Percentiles rank a stretch among this genome's conserved stretches.
Conservation (phyloP, 2,888 invertebrate species). For the Scrobipalpa costella region DNA sequence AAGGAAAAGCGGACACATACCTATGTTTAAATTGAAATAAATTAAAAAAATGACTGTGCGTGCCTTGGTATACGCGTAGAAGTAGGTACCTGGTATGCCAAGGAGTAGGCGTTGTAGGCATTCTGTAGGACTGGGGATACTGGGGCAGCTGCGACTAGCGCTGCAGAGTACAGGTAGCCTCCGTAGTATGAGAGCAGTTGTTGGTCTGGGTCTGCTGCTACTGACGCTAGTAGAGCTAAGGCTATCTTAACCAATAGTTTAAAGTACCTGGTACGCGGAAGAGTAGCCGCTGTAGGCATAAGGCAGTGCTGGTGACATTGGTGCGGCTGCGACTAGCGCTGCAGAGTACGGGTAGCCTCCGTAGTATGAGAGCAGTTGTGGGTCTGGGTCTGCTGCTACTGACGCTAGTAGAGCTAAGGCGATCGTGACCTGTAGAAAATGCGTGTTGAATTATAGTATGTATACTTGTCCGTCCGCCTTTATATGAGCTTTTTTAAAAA, state of each 20-base stretch:
- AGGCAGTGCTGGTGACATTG: constrained; percentile 28
- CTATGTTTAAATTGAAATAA: too few species aligned
- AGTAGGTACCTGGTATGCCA: constrained; percentile 43
- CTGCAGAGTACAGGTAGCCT: constrained; percentile 4
- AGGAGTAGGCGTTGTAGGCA: constrained; percentile 45
- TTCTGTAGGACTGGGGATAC: constrained; percentile 28
- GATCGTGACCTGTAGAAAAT: background rate
- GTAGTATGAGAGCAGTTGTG: background rate
- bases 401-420: background rate
- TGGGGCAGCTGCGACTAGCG: background rate
- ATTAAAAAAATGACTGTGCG: too few species aligned
- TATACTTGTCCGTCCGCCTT: too few species aligned
- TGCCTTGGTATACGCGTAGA: too few species aligned
- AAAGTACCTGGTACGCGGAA: constrained; percentile 44
- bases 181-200: background rate
- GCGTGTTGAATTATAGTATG: background rate
- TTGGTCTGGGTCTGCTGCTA: background rate
- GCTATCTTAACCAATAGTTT: too few species aligned
- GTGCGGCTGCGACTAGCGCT: background rate
- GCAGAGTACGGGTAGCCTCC: constrained; percentile 6
- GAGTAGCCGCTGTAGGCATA: constrained; percentile 41
- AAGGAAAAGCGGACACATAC: too few species aligned
- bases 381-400: background rate
- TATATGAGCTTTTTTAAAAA: too few species aligned
- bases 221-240: background rate